A percentile compares a stretch with the other conserved stretches of the same genome.
phyloP scores from a whole-genome alignment of 2,113 vertebrate species.

The Mesocricetus auratus region DNA sequence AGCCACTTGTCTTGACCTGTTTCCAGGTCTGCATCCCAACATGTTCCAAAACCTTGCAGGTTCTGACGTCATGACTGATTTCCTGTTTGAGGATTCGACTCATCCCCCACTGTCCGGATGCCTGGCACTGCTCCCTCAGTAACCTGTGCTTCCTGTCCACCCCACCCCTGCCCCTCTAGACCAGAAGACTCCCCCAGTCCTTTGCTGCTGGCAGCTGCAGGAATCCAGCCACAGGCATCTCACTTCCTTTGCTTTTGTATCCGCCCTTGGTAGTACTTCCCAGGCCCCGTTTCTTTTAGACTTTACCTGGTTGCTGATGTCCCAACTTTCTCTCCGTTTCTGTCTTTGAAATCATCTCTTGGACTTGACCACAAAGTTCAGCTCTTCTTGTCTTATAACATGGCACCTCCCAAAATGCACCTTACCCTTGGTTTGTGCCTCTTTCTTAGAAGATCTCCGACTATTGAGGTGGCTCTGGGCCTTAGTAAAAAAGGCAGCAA shows the following conservation, averaged over 20 bases:
- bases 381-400: background rate
- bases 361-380: background rate
- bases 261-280: background rate
- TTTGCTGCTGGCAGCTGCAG: background rate
- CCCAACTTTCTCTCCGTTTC: background rate
- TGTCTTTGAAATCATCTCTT: conserved; percentile 38
- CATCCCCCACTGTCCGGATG: background rate
- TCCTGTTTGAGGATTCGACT: conserved; percentile 75
- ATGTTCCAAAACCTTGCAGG: conserved; percentile 59
- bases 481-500: background rate
- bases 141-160: conserved; percentile 64
- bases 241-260: background rate
- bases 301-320: background rate
- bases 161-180: background rate
- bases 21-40: conserved; percentile 68
- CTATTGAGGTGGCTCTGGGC: background rate
- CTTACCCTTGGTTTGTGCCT: background rate
- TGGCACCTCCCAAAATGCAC: background rate
- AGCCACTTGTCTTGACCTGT: conserved; percentile 69
- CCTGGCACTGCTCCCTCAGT: conserved; percentile 52
- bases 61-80: conserved; percentile 64
- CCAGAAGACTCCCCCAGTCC: conserved; percentile 22
- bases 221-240: background rate
- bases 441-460: conserved; percentile 17
- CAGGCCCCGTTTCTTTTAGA: background rate